A percentile compares a stretch with the other conserved stretches of the same genome.
Evolutionary conservation across 2,888 invertebrate genomes (phyloP).

Genomic region (Odontocolon sp.): DNA sequence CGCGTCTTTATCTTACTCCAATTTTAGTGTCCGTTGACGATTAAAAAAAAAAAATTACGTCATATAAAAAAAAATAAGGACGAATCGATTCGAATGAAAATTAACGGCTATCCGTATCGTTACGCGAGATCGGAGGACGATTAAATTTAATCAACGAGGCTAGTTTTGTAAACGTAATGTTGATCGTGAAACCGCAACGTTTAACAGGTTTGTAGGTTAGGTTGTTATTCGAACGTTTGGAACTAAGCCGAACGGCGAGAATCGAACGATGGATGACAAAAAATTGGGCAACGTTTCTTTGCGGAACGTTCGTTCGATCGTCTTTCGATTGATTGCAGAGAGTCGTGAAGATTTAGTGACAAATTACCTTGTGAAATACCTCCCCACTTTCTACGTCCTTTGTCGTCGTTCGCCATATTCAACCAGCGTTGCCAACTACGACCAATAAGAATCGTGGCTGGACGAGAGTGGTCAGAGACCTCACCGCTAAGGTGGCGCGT

Average conservation of each 20-base stretch:
- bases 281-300: no score
- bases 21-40: background rate
- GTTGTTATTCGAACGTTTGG: no score
- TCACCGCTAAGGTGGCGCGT: no score
- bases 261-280: no score
- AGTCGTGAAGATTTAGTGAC: conserved; percentile 50
- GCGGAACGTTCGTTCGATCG: background rate
- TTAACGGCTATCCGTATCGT: background rate
- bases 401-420: conserved; percentile 81
- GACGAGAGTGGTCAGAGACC: no score
- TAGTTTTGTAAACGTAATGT: no score
- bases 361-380: conserved; percentile 79
- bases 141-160: no score
- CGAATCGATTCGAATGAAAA: background rate
- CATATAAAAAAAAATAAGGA: background rate
- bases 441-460: no score
- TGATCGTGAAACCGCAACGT: no score
- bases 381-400: conserved; percentile 81
- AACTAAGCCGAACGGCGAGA: no score
- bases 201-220: no score
- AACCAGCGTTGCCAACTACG: no score
- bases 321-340: conserved; percentile 5
- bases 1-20: background rate
- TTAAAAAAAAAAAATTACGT: background rate
- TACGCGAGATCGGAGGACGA: background rate